Percentiles rank a stretch among this genome's conserved stretches.
phyloP scores from a whole-genome alignment of 2,113 vertebrate genomes.

The Puntigrus tetrazona region DNA sequence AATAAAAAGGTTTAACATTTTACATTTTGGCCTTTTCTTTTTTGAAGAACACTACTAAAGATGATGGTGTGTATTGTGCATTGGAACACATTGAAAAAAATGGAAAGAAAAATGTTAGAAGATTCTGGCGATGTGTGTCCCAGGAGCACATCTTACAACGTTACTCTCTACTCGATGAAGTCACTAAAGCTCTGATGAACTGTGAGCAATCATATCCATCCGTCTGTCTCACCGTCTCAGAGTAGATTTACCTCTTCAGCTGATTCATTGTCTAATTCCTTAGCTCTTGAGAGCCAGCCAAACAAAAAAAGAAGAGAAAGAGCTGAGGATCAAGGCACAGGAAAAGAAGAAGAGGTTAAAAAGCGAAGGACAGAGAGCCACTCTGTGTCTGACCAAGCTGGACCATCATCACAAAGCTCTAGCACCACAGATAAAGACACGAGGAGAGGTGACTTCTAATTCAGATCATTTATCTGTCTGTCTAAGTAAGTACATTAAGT shows the following conservation, averaged over 20 bases:
- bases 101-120: neutral
- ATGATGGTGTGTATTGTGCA: neutral
- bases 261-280: neutral
- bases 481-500: neutral
- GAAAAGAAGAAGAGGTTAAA: conserved; percentile 1
- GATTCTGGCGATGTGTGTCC: neutral
- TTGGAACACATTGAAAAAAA: neutral
- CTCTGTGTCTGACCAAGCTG: neutral
- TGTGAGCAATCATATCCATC: neutral
- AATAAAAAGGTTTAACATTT: neutral
- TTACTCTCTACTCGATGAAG: neutral
- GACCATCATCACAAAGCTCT: neutral
- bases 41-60: neutral
- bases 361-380: neutral
- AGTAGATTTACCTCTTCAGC: neutral
- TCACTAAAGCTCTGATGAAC: neutral
- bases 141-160: neutral
- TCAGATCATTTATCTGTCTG: neutral
- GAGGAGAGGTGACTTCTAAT: neutral
- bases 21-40: neutral
- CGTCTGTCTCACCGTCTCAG: neutral
- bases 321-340: neutral
- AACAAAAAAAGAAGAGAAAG: neutral
- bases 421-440: neutral
- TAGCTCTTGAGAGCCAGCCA: neutral